Conservation (phyloP, 37 sponge, comb jelly and placozoan genomes). For the Geodia barretti region DNA sequence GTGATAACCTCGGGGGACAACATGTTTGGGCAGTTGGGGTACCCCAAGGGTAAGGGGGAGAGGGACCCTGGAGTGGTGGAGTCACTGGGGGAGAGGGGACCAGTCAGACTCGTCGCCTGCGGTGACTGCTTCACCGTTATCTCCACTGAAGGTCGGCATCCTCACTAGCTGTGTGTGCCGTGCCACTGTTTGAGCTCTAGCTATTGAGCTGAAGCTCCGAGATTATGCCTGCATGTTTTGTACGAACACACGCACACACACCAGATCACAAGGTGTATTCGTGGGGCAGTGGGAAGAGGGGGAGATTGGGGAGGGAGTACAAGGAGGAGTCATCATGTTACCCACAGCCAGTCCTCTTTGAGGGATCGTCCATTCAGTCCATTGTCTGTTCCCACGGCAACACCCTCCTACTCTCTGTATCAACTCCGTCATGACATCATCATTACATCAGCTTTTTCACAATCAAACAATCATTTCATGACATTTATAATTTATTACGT, state of each 20-base stretch:
- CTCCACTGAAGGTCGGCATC: conserved; percentile 45
- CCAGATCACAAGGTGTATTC: conserved; percentile 67
- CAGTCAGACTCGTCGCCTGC: conserved; percentile 62
- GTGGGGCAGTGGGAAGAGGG: conserved; percentile 70
- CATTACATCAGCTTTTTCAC: background rate
- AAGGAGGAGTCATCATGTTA: conserved; percentile 23
- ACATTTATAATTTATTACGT: no score
- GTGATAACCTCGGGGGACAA: conserved; percentile 76
- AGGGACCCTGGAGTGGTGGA: background rate
- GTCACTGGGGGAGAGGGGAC: background rate
- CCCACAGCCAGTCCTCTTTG: conserved; percentile 58
- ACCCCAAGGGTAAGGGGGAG: background rate
- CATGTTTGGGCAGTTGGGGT: conserved; percentile 75
- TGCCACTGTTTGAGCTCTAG: no score
- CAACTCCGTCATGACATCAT: background rate
- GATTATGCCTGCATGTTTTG: no score
- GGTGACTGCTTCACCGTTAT: conserved; percentile 79
- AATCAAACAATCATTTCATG: no score
- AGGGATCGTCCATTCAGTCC: conserved; percentile 23
- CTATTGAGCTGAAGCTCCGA: no score
- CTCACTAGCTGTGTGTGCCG: background rate
- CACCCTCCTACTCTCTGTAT: conserved; percentile 31
- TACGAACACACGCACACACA: background rate
- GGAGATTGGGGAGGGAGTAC: conserved; percentile 57
- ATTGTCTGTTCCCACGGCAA: conserved; percentile 50